Evolutionary conservation across 2,797 vertebrate species (phyloP).

Genomic region (Hydrophis major): DNA sequence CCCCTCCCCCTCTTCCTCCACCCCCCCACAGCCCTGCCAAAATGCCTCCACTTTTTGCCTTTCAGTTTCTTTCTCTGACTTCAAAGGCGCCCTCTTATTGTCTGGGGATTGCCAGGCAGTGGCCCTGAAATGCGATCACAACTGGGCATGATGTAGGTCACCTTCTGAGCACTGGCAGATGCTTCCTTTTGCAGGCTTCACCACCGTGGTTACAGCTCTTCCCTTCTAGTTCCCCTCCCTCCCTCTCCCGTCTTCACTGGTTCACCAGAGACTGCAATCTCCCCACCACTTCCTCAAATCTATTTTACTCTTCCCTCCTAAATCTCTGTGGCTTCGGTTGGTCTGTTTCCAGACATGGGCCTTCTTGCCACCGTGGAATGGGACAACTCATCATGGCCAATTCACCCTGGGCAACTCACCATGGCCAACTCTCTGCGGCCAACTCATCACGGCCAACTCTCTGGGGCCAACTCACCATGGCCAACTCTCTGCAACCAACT

Average conservation of each 20-base stretch:
- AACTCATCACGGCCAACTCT: no score
- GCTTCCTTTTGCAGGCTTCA: slow-evolving; percentile 80
- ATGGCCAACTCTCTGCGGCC: no score
- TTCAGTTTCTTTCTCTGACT: slow-evolving; percentile 87
- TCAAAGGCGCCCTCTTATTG: slow-evolving; percentile 95
- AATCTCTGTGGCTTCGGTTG: background rate
- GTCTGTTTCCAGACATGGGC: background rate
- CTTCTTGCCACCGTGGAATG: background rate
- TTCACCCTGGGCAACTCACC: no score
- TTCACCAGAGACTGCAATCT: background rate
- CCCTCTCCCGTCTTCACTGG: background rate
- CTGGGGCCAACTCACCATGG: no score
- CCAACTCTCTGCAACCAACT: no score
- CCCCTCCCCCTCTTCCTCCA: background rate
- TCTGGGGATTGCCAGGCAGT: slow-evolving; percentile 85
- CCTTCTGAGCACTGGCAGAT: slow-evolving; percentile 81
- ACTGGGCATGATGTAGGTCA: slow-evolving; percentile 96
- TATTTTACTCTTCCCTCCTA: background rate
- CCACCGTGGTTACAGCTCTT: slow-evolving; percentile 82
- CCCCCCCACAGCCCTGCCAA: slow-evolving; percentile 10
- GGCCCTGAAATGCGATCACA: slow-evolving; percentile 92
- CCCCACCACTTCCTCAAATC: background rate
- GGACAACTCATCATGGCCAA: background rate
- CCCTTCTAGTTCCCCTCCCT: slow-evolving; percentile 42
- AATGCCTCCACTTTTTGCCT: slow-evolving; percentile 33